Base-by-base conservation (phyloP, 1,140 invertebrate species). In the Ceratina calcarata region DNA sequence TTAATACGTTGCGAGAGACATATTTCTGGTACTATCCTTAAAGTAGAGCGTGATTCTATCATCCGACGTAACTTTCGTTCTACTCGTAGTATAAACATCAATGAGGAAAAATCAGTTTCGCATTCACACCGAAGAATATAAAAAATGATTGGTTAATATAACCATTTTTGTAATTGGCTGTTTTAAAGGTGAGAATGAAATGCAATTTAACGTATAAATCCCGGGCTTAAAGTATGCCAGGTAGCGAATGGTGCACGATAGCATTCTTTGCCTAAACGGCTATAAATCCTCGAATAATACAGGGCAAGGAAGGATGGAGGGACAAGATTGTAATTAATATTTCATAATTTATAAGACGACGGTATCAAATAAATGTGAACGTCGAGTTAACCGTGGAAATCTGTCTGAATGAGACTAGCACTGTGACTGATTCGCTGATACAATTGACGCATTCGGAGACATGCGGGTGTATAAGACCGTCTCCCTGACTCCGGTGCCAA, bases 321-420 rank as follows among this genome's bases (percentile, higher is more conserved):
- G 70, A 80, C 79, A 79, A 80, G 60, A 66, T 12, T 79, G 78
- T 86, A 83, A 84, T 86, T 87, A 86, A 87, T 87, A 86, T 87
- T 88, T 78, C 24, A 71, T 73, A 80, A 87, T 89, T 88, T 80
- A 87, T 87, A 83, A 75, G 80, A 67, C 77, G 86, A 77, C 53
- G 16, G 74, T 71, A 77, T 79, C 77, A 53, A 18, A 60, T 45
- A 45, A 24, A 62, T n/a, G n/a, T n/a, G 24, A 53, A 7, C 62
- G 53, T 13, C 51, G 66, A 20, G 74, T 68, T 67, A 81, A 12
- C 27, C 62, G 75, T 67, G 45, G 49, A 72, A 79, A 61, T 57
- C 37, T 60, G 68, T 22, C 61, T 57, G 55, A 69, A 81, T 55
- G 70, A 78, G 74, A 49, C 78, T 75, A 81, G 77, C 51, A n/a